A percentile compares a stretch with the other conserved stretches of the same genome.
Evolutionary conservation across 2,888 invertebrate species (phyloP).

Genomic region (Ophion ellenae): DNA sequence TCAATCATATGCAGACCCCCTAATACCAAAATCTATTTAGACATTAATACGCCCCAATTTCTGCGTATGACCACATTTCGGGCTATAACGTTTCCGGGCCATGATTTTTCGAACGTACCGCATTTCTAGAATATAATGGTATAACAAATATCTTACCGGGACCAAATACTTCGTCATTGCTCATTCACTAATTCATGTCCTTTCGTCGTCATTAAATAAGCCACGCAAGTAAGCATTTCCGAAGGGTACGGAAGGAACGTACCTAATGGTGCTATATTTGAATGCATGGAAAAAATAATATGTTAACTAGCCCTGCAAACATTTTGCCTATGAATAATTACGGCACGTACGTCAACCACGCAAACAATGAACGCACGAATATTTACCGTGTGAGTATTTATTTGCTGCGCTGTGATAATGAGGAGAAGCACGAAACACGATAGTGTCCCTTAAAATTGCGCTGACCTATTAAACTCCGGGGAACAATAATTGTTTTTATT

Average conservation of each 20-base stretch:
- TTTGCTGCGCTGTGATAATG: background rate
- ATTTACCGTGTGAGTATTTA: background rate
- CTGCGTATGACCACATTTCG: too few species aligned
- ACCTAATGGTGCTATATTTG: background rate
- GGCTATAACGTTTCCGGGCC: too few species aligned
- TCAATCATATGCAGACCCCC: too few species aligned
- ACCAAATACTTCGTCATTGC: background rate
- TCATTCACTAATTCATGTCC: background rate
- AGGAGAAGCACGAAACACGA: background rate
- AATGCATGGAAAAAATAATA: background rate
- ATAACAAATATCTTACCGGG: background rate
- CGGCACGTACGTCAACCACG: background rate
- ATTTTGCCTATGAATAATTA: background rate
- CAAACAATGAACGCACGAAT: background rate
- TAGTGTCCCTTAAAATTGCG: background rate
- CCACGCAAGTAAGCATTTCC: background rate
- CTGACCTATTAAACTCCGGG: background rate
- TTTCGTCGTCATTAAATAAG: background rate
- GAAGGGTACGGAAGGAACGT: background rate
- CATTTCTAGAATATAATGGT: too few species aligned
- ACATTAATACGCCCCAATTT: too few species aligned
- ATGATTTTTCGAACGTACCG: too few species aligned
- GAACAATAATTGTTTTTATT: background rate
- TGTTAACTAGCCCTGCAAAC: background rate
- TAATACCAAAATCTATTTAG: too few species aligned